Base-by-base conservation (phyloP, 1,140 invertebrate genomes). In the Ectropis grisescens region DNA sequence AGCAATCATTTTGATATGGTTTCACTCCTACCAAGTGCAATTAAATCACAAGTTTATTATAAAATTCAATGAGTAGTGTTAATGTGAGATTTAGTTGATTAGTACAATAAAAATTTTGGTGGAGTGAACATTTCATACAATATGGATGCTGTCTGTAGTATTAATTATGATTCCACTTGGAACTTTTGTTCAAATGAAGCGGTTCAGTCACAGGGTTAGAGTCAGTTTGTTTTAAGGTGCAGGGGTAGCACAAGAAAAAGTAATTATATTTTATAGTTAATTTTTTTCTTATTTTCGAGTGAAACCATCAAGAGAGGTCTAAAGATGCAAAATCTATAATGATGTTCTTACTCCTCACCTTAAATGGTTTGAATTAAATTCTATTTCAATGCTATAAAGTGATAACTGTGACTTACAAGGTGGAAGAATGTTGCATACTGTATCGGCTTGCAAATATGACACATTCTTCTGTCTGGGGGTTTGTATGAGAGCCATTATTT, bases 371-470 rank as follows among this genome's bases (percentile, higher is more conserved):
- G n/a, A n/a, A n/a, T n/a, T n/a, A n/a, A n/a, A n/a, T n/a, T n/a
- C n/a, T n/a, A n/a, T n/a, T n/a, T n/a, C n/a, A n/a, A n/a, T n/a
- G n/a, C n/a, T n/a, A n/a, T n/a, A n/a, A n/a, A n/a, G n/a, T n/a
- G n/a, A n/a, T n/a, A 32, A 2, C 58, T 80, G 71, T 75, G 71
- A 75, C 66, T 42, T 68, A 75, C 61, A 39, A 69, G 70, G 50
- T 48, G 41, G 51, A 46, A 57, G 47, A 68, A 75, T 72, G 52
- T 22, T 50, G 41, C 49, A 60, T 55, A 42, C 44, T 75, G 59
- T 60, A 45, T 45, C 51, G 66, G 70, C 66, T 80, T 71, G 68
- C 55, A 62, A 50, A 38, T 47, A 46, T 58, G 34, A 47, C 31
- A 33, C 60, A 68, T 76, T 69, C 43, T 51, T 62, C 46, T 55